A percentile compares a stretch with the other conserved stretches of the same genome.
These are phyloP conservation scores for Astropecten irregularis DNA, from an alignment of 53 echinoderm and acorn worm genomes.

Conservation along the genomic window DNA sequence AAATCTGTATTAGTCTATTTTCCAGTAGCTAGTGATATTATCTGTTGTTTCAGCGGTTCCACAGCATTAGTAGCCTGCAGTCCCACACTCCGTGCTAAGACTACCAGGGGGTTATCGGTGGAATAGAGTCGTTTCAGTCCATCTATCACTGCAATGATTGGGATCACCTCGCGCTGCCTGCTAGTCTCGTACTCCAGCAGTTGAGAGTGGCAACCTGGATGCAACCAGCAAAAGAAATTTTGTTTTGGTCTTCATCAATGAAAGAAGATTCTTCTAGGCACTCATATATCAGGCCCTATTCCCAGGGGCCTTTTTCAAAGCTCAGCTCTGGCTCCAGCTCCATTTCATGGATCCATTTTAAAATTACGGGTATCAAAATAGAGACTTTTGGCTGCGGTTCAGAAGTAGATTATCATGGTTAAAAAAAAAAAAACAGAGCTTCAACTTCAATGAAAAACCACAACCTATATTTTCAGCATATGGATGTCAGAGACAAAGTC, in stretches of 20 bases:
- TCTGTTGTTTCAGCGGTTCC: conserved; percentile 78
- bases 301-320: too few relatives aligned
- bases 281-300: too few relatives aligned
- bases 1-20: not conserved
- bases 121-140: conserved; percentile 92
- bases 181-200: conserved; percentile 86
- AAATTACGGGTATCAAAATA: too few relatives aligned
- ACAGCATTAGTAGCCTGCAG: conserved; percentile 94
- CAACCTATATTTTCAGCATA: too few relatives aligned
- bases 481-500: too few relatives aligned
- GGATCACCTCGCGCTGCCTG: conserved; percentile 83
- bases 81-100: conserved; percentile 85
- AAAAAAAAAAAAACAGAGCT: too few relatives aligned
- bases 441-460: too few relatives aligned
- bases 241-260: not conserved
- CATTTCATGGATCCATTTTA: too few relatives aligned
- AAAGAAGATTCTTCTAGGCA: not conserved
- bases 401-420: too few relatives aligned
- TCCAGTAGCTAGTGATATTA: conserved; percentile 72
- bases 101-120: conserved; percentile 79
- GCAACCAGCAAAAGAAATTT: not conserved
- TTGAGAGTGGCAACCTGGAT: conserved; percentile 71
- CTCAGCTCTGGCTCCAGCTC: too few relatives aligned
- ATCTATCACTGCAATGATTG: conserved; percentile 89
- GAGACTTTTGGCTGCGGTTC: too few relatives aligned